Evolutionary conservation across 1,140 invertebrate species (phyloP), one percentile per base, ranked within the genome.

Genomic region (Euschistus heros): DNA sequence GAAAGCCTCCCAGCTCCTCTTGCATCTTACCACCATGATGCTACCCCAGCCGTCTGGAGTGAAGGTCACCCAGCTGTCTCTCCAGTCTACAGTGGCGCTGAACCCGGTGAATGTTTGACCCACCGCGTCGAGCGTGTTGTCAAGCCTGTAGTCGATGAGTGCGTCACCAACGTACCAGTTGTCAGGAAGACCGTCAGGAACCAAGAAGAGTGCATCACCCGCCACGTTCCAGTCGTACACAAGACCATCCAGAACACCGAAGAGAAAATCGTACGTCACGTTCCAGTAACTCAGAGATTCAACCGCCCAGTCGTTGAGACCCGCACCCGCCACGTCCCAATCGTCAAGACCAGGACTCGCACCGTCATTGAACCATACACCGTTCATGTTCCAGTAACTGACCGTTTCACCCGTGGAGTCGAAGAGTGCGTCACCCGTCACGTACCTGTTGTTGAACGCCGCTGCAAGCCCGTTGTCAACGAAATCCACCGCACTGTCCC

Each of bases 91-190:
- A 5, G 30, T 17, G 17, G 24, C 2, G 17, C 60, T 15, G 55
- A 2, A 4, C 42, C 37, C 62, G 37, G 62, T 46, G 17, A 20
- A 18, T 65, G 63, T 57, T 18, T 59, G 42, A 61, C n/a, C 20
- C 66, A 67, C 55, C 61, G 46, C 5, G 20, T 67, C 30, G 62
- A 62, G 30, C 37, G 20, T 20, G 54, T 62, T n/a, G 54, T 63
- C 52, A 61, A 62, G 22, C 66, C 66, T 10, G 66, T 67, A 10
- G 61, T 63, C 54, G 66, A 67, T n/a, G 66, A 67, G 42, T 67
- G 62, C 50, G 26, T 67, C n/a, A 33, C 15, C 15, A n/a, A 67
- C 50, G 61, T 63, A 14, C 50, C 50, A 20, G 54, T 46, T 15
- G 20, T 20, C 54, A 30, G 27, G 10, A 59, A 37, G 30, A 18